phyloP scores from a whole-genome alignment of 2,113 vertebrate species.

The Motacilla tschutschensis region DNA sequence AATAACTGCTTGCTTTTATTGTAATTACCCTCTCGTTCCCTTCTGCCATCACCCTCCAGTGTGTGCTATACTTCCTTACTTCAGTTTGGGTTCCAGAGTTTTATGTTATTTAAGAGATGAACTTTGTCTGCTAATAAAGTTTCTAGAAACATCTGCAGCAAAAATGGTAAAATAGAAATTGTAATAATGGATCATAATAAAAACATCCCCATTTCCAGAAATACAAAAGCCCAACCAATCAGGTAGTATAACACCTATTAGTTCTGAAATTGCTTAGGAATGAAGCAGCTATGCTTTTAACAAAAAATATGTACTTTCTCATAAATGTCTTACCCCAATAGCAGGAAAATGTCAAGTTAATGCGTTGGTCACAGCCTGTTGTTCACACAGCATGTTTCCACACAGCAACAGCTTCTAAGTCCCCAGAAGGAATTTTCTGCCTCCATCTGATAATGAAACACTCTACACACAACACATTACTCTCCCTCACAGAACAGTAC shows the following conservation, averaged over 20 bases:
- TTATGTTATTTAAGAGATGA: background rate
- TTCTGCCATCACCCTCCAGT: background rate
- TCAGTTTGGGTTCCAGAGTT: background rate
- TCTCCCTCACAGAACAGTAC: background rate
- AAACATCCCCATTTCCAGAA: background rate
- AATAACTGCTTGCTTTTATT: background rate
- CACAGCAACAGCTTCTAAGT: background rate
- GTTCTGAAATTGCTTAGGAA: background rate
- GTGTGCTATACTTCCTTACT: background rate
- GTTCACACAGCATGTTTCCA: constrained; percentile 28
- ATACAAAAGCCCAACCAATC: background rate
- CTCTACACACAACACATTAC: background rate
- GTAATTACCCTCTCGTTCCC: background rate
- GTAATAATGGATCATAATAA: background rate
- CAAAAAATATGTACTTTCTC: background rate
- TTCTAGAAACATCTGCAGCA: background rate
- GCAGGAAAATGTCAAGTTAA: background rate
- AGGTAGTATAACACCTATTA: background rate
- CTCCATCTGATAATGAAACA: constrained; percentile 47
- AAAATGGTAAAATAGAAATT: background rate
- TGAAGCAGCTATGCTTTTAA: background rate
- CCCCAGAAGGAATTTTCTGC: constrained; percentile 25
- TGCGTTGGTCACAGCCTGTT: background rate
- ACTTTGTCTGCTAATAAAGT: background rate
- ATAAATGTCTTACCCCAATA: background rate